Evolutionary conservation across 2,888 invertebrate species (phyloP).

Genomic region (Sclerodermus sp.): DNA sequence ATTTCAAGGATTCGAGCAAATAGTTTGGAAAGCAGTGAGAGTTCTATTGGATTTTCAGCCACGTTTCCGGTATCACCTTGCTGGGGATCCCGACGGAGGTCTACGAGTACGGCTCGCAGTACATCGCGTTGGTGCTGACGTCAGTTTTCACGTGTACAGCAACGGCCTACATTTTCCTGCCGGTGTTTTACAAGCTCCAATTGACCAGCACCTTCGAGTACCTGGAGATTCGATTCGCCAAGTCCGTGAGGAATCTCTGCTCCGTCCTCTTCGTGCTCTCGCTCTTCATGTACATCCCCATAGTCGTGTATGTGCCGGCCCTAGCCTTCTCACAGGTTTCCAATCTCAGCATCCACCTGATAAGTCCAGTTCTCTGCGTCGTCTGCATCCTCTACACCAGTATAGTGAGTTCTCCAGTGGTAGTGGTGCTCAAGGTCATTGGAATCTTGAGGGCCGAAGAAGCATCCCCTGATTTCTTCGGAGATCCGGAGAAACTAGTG

Average conservation of each 20-base stretch:
- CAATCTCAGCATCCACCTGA: slow-evolving; percentile 66
- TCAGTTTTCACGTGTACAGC: slow-evolving; percentile 43
- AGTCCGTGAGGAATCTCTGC: slow-evolving; percentile 63
- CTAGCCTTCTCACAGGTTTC: slow-evolving; percentile 73
- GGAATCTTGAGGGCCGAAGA: no score
- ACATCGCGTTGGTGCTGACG: slow-evolving; percentile 58
- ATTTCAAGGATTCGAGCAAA: no score
- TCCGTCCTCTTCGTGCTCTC: slow-evolving; percentile 65
- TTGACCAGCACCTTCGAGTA: slow-evolving; percentile 73
- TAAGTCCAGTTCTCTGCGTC: slow-evolving; percentile 69
- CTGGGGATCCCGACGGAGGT: slow-evolving; percentile 76
- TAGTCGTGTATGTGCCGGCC: slow-evolving; percentile 72
- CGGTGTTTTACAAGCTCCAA: slow-evolving; percentile 72
- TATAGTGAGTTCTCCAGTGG: slow-evolving; percentile 60
- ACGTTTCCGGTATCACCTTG: slow-evolving; percentile 73
- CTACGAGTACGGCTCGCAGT: slow-evolving; percentile 71
- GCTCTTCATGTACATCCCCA: slow-evolving; percentile 64
- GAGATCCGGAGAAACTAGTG: no score
- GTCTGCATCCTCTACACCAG: slow-evolving; percentile 77
- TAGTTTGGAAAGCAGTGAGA: no score
- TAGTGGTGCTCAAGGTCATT: no score
- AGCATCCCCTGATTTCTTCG: no score
- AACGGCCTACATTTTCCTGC: slow-evolving; percentile 60
- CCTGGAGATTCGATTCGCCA: slow-evolving; percentile 66
- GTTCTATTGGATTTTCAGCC: slow-evolving; percentile 57